phyloP scores from a whole-genome alignment of 2,113 vertebrate genomes.

The Loxodonta africana region DNA sequence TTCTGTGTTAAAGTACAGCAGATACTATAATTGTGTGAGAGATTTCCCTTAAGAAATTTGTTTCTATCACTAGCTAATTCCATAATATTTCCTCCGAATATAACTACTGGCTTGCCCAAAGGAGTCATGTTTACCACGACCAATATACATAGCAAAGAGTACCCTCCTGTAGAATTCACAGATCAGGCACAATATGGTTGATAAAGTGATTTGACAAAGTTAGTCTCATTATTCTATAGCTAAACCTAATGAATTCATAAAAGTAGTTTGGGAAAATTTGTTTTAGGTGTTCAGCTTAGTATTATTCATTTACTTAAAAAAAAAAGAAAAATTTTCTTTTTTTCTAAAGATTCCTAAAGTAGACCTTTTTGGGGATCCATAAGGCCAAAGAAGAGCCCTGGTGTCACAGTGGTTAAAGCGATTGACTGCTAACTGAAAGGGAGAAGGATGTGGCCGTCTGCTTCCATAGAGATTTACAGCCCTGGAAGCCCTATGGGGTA shows the following conservation, averaged over 20 bases:
- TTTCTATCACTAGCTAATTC: neutral
- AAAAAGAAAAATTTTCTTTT: neutral
- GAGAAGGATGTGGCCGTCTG: no score
- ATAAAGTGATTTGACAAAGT: constrained; percentile 45
- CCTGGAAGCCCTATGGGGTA: no score
- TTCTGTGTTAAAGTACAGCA: constrained; percentile 72
- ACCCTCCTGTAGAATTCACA: neutral
- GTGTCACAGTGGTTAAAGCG: no score
- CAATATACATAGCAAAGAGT: neutral
- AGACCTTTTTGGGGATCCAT: neutral
- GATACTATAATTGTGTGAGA: constrained; percentile 57
- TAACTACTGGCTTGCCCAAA: constrained; percentile 37
- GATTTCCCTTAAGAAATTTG: constrained; percentile 61
- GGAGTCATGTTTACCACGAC: neutral
- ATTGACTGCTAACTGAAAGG: no score
- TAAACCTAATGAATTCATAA: constrained; percentile 9
- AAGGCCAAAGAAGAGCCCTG: neutral
- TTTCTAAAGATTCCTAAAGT: neutral
- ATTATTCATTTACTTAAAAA: constrained; percentile 8
- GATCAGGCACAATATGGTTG: neutral
- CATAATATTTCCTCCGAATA: constrained; percentile 23
- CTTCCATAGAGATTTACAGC: no score
- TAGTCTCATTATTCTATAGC: constrained; percentile 48
- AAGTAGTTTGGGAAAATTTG: constrained; percentile 6
- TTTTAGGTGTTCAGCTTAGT: constrained; percentile 48